Evolutionary conservation across 2,113 vertebrate genomes (phyloP), one percentile per base, ranked within the genome.

Genomic region (cat (Felis catus)): DNA sequence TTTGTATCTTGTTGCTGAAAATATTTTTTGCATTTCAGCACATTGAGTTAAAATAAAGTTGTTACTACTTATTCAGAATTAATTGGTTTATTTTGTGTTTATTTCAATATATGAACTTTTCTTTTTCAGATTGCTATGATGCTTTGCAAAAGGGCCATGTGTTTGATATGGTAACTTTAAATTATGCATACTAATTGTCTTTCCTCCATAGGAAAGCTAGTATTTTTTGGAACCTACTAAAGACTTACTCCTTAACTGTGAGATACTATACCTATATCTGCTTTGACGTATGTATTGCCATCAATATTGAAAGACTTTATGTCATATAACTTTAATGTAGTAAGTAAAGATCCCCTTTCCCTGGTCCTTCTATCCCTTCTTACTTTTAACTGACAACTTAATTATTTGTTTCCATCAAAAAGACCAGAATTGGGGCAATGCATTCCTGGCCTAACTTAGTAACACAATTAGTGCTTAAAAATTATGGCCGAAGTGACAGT

Each of bases 1-100:
- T 98, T 99, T 99, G 99, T 99, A 99, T 99, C 99, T 99, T 99
- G 98, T 99, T 99, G 99, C 98, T 99, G 98, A 98, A 99, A 99
- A 99, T 99, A 99, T 99, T 99, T 98, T 99, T 99, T 99, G 98
- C 98, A 68, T 99, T 99, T 99, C 98, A 99, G 98, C 98, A 98
- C 97, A 94, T 98, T 98, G 98, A 98, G 98, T 98, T 99, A 98
- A 99, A 99, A 99, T 99, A 99, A 99, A 99, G 98, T 99, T 99
- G 98, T 99, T 99, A 99, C 97, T 99, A 99, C 98, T 99, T 99
- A 98, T 98, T 98, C 98, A 98, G 95, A 98, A 97, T 29, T 79
- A 97, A 92, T 98, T 96, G 96, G 78, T 89, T 96, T 94, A 88
- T 25, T 97, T 98, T 97, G 95, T 97, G 58, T 98, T 98, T 98